Conservation (phyloP, 2,113 vertebrate genomes). For the Triplophysa dalaica region DNA sequence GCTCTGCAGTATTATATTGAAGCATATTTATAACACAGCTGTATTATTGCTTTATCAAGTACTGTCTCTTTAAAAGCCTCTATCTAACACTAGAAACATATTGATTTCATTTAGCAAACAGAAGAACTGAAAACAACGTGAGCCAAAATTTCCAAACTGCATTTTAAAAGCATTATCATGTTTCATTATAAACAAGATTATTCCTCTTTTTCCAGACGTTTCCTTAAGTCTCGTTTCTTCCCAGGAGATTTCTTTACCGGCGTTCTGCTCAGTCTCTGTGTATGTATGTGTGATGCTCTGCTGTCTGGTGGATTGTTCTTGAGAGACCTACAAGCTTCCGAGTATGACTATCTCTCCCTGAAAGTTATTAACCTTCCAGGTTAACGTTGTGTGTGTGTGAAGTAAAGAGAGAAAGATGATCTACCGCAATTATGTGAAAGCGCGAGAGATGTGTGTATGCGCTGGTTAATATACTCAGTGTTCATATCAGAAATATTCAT, state of each 20-base stretch:
- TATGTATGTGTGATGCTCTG: not conserved
- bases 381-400: not conserved
- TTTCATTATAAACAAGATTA: conserved; percentile 8
- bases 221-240: not conserved
- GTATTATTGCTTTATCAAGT: too few species aligned
- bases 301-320: conserved; percentile 5
- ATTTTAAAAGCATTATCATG: conserved; percentile 18
- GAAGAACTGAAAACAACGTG: not conserved
- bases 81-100: conserved; percentile 8
- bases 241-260: not conserved
- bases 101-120: conserved; percentile 8
- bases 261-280: not conserved
- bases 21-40: too few species aligned
- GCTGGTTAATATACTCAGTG: too few species aligned
- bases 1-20: too few species aligned
- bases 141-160: not conserved
- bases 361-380: conserved; percentile 4
- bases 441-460: not conserved
- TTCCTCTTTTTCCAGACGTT: too few species aligned
- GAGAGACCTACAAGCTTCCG: conserved; percentile 16
- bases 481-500: too few species aligned
- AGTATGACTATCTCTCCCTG: conserved; percentile 33
- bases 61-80: too few species aligned
- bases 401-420: conserved; percentile 36
- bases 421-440: conserved; percentile 30